phyloP scores from a whole-genome alignment of 2,113 vertebrate species.

The Maylandia zebra region DNA sequence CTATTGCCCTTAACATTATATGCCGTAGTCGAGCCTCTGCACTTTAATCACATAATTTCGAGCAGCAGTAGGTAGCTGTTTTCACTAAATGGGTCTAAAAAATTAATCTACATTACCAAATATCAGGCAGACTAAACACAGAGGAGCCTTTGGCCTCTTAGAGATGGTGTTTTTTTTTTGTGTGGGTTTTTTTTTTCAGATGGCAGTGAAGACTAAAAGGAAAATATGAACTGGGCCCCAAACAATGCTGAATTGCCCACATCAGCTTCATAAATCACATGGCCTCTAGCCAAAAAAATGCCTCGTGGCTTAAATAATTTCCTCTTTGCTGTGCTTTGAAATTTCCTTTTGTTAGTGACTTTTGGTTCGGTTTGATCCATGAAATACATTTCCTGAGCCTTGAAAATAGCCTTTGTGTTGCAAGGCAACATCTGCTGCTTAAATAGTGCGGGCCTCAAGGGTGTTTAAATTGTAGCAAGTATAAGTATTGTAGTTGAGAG shows the following conservation, averaged over 20 bases:
- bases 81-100: neutral
- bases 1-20: neutral
- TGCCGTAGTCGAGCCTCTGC: neutral
- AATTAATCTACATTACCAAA: neutral
- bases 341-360: neutral
- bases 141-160: neutral
- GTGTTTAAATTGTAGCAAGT: neutral
- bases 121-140: neutral
- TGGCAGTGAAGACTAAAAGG: neutral
- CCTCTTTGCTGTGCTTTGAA: neutral
- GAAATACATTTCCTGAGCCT: neutral
- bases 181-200: neutral
- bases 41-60: neutral
- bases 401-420: neutral
- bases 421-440: neutral
- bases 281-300: neutral
- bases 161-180: neutral
- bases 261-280: neutral
- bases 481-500: neutral
- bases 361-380: neutral
- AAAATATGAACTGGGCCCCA: neutral
- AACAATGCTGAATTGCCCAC: neutral
- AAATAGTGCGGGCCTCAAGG: neutral
- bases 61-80: neutral
- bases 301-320: neutral